A percentile compares a stretch with the other conserved stretches of the same genome.
These are phyloP conservation scores for Meriones unguiculatus DNA, from an alignment of 2,113 vertebrate genomes.

Conservation along the genomic window DNA sequence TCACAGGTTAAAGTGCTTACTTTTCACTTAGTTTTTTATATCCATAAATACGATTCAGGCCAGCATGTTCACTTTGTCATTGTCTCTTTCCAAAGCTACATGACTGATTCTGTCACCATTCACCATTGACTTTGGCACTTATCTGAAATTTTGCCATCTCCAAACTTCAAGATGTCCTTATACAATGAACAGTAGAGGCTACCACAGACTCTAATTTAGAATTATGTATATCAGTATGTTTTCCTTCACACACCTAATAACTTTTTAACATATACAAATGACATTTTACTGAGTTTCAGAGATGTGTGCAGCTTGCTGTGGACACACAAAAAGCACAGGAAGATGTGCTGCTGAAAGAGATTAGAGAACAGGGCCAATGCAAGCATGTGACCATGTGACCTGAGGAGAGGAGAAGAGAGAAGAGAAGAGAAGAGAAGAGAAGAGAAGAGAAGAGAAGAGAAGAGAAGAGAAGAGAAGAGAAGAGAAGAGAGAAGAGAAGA, in stretches of 20 bases:
- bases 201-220: neutral
- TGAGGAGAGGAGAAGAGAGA: neutral
- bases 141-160: slow-evolving; percentile 28
- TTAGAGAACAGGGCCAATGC: neutral
- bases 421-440: too few species aligned
- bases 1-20: neutral
- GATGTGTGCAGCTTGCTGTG: neutral
- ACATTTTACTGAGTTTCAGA: neutral
- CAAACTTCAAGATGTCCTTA: slow-evolving; percentile 15
- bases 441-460: too few species aligned
- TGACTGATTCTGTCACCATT: neutral
- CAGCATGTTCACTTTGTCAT: neutral
- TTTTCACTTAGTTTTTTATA: neutral
- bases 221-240: neutral
- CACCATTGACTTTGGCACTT: slow-evolving; percentile 1
- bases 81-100: neutral
- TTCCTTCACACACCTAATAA: slow-evolving; percentile 20
- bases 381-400: neutral
- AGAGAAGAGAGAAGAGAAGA: too few species aligned
- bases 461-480: too few species aligned
- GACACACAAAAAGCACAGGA: neutral
- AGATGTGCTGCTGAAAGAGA: neutral
- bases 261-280: slow-evolving; percentile 14
- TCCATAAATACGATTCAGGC: neutral
- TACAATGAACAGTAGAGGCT: slow-evolving; percentile 24